phyloP scores from a whole-genome alignment of 2,113 vertebrate genomes.

The Hydrolagus affinis region DNA sequence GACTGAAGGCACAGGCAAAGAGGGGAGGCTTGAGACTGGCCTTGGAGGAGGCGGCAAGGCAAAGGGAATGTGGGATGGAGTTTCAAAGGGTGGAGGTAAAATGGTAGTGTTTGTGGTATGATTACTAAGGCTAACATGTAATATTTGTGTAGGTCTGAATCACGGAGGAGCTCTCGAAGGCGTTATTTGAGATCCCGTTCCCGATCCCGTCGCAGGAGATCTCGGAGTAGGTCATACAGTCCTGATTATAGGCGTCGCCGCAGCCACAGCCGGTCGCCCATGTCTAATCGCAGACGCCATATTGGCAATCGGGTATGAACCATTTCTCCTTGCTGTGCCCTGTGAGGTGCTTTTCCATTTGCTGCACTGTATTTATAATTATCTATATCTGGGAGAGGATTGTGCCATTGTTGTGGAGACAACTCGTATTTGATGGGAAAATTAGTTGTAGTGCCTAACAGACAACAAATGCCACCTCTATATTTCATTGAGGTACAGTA shows the following conservation, averaged over 20 bases:
- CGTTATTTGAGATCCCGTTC: conserved; percentile 83
- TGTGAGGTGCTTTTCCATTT: too few relatives aligned
- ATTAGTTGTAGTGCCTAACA: too few relatives aligned
- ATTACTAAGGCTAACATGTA: background rate
- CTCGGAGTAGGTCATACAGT: conserved; percentile 81
- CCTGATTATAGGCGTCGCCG: conserved; percentile 74
- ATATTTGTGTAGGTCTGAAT: conserved; percentile 65
- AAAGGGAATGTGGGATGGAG: too few relatives aligned
- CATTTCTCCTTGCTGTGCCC: background rate
- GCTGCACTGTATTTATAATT: too few relatives aligned
- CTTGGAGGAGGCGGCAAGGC: too few relatives aligned
- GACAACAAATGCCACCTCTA: too few relatives aligned
- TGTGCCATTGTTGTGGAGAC: too few relatives aligned
- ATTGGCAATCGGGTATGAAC: conserved; percentile 79
- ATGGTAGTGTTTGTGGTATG: background rate
- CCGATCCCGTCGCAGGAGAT: conserved; percentile 71
- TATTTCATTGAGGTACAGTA: too few relatives aligned
- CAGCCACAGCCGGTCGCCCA: conserved; percentile 88
- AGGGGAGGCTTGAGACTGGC: too few relatives aligned
- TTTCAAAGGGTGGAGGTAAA: background rate
- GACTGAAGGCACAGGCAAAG: background rate
- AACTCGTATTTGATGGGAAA: too few relatives aligned
- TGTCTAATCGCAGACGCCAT: conserved; percentile 88
- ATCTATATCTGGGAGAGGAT: too few relatives aligned
- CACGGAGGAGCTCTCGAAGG: conserved; percentile 79